A percentile compares a stretch with the other conserved stretches of the same genome.
Evolutionary conservation across 2,797 vertebrate species (phyloP).

Genomic region (Discoglossus pictus): DNA sequence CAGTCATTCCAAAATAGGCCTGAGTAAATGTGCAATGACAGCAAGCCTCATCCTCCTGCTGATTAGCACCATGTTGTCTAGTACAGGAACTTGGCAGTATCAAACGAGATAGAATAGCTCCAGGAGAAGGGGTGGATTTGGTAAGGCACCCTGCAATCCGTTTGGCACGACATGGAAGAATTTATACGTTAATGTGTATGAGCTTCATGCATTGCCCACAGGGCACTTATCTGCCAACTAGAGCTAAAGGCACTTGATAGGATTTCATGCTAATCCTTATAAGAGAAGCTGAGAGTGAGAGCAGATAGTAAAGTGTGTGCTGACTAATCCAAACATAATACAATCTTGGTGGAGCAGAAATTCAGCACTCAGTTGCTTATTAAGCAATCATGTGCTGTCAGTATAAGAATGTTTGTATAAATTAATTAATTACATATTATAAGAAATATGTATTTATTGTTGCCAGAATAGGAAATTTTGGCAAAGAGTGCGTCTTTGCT

Average conservation of each 20-base stretch:
- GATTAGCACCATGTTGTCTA: conserved; percentile 8
- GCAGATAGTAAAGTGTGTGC: conserved; percentile 38
- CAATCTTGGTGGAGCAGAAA: conserved; percentile 22
- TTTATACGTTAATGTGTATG: conserved; percentile 9
- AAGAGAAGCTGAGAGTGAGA: conserved; percentile 54
- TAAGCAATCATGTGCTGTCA: not conserved
- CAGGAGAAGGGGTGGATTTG: not conserved
- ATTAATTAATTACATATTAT: no score
- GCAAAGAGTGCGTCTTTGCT: no score
- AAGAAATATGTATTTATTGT: no score
- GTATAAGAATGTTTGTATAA: not conserved
- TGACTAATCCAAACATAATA: conserved; percentile 45
- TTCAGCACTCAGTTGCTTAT: not conserved
- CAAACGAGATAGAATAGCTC: not conserved
- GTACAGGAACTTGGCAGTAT: conserved; percentile 11
- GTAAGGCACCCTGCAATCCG: conserved; percentile 39
- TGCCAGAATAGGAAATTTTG: no score
- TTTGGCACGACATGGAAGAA: conserved; percentile 10
- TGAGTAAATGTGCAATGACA: conserved; percentile 23
- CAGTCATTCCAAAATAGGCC: conserved; percentile 28
- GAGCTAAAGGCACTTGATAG: conserved; percentile 58
- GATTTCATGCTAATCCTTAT: conserved; percentile 58
- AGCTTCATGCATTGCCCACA: conserved; percentile 45
- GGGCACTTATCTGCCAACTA: conserved; percentile 52
- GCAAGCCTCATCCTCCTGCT: not conserved